A percentile compares a stretch with the other conserved stretches of the same genome.
Conservation (phyloP, 2,888 invertebrate species). For the Phanerotoma sp. region DNA sequence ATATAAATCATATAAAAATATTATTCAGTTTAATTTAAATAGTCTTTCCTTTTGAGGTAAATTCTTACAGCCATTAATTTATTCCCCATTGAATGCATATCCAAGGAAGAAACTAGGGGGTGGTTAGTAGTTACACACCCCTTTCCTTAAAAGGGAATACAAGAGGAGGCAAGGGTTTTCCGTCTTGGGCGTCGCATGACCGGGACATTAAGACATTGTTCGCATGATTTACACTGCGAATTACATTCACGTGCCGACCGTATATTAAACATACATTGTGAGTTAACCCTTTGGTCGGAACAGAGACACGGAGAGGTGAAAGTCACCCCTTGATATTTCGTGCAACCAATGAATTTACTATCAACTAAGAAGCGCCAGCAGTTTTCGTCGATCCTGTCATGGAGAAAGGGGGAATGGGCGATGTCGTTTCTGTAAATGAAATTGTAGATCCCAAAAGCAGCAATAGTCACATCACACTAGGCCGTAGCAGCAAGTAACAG, state of each 20-base stretch:
- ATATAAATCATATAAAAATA: conserved; percentile 5
- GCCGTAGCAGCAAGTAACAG: too few species aligned
- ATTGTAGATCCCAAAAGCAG: conserved; percentile 18
- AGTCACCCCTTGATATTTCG: conserved; percentile 20
- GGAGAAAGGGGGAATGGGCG: neutral
- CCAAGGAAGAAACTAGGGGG: conserved; percentile 33
- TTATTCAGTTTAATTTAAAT: conserved; percentile 32
- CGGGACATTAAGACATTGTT: conserved; percentile 59
- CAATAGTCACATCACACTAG: too few species aligned
- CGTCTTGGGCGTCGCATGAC: conserved; percentile 56
- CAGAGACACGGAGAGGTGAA: conserved; percentile 7
- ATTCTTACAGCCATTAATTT: conserved; percentile 50
- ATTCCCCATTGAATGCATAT: conserved; percentile 55
- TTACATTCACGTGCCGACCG: conserved; percentile 56
- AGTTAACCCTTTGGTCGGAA: conserved; percentile 44
- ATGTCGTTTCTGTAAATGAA: neutral
- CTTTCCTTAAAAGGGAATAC: conserved; percentile 38
- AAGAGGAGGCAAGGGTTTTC: conserved; percentile 49
- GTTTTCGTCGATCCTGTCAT: too few species aligned
- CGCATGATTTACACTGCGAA: conserved; percentile 57
- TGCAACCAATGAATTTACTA: conserved; percentile 8
- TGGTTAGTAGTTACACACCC: conserved; percentile 28
- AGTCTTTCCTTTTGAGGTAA: conserved; percentile 30
- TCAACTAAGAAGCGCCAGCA: neutral
- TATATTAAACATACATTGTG: conserved; percentile 57